Percentiles rank a stretch among this genome's conserved stretches.
These are phyloP conservation scores for Paradisaea rubra DNA, from an alignment of 2,113 vertebrate species.

Conservation along the genomic window DNA sequence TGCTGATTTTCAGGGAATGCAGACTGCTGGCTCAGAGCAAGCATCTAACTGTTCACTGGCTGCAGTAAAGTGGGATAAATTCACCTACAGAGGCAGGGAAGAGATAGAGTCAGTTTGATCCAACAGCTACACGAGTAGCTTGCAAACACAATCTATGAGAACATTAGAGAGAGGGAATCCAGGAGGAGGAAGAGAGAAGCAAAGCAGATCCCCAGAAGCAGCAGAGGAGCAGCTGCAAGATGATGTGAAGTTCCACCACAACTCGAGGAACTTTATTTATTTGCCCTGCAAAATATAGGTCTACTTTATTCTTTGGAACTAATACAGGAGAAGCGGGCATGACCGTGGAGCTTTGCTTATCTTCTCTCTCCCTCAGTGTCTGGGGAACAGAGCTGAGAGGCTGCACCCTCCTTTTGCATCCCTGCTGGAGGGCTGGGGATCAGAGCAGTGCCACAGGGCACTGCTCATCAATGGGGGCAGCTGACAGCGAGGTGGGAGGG, in stretches of 20 bases:
- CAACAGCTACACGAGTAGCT: background rate
- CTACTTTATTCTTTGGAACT: background rate
- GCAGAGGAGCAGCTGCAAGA: background rate
- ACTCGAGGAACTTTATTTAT: background rate
- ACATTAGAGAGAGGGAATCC: background rate
- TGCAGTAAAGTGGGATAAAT: background rate
- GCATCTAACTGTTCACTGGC: background rate
- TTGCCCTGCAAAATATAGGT: background rate
- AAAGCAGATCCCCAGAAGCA: background rate
- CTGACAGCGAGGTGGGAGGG: background rate
- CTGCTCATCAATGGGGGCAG: background rate
- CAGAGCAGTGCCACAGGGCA: background rate
- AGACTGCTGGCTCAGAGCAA: background rate
- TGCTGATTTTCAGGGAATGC: background rate
- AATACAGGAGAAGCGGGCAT: background rate
- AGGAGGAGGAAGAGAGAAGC: background rate
- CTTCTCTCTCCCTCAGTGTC: background rate
- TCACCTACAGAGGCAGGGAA: background rate
- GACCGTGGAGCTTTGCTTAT: background rate
- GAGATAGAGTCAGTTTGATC: background rate
- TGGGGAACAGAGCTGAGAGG: background rate
- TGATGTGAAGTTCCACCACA: background rate
- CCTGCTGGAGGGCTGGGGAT: background rate
- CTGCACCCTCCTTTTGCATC: background rate
- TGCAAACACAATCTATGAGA: background rate